Conservation (phyloP, 2,888 invertebrate species). For the Cancer borealis region DNA sequence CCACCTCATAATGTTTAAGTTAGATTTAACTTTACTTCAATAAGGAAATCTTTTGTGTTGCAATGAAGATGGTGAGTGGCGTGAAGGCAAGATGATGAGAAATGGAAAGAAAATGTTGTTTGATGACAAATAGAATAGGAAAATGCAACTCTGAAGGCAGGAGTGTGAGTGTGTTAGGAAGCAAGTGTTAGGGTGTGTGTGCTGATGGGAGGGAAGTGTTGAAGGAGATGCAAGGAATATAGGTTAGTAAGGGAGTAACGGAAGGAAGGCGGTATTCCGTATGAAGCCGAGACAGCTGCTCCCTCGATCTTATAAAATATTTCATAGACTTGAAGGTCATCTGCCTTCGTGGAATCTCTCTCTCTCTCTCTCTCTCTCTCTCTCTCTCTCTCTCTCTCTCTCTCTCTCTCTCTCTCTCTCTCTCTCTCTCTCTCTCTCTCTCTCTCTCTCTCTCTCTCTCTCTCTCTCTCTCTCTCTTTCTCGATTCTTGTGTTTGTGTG, state of each 20-base stretch:
- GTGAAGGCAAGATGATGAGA: neutral
- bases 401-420: conserved; percentile 1
- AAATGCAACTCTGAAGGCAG: neutral
- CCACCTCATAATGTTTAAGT: no score
- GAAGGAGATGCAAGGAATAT: neutral
- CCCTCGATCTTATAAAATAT: neutral
- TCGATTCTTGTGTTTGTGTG: no score
- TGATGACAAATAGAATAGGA: neutral
- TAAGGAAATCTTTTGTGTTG: neutral
- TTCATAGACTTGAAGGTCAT: neutral
- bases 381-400: conserved; percentile 3
- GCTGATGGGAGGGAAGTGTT: neutral
- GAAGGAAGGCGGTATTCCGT: neutral
- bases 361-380: conserved; percentile 38
- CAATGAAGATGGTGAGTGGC: neutral
- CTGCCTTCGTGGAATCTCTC: neutral
- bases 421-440: conserved; percentile 3
- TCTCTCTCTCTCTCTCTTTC: no score
- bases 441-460: conserved; percentile 1
- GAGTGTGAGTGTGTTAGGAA: neutral
- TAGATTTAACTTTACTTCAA: no score
- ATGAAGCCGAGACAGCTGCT: neutral
- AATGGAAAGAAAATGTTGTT: neutral
- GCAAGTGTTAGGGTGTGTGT: neutral
- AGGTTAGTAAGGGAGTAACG: neutral